Evolutionary conservation across 1,140 invertebrate genomes (phyloP).

Genomic region (Drosophila malerkotliana): DNA sequence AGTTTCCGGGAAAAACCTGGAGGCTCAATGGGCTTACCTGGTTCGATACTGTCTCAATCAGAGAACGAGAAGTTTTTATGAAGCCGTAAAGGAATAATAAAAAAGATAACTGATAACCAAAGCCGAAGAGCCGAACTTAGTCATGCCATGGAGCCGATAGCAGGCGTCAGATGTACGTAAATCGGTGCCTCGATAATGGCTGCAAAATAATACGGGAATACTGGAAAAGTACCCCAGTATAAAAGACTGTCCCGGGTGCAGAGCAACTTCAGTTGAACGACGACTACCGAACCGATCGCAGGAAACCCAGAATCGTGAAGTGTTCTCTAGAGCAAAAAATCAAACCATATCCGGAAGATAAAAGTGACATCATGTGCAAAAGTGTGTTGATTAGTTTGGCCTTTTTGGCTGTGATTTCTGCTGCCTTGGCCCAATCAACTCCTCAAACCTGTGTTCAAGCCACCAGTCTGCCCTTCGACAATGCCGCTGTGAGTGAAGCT

Average conservation of each 20-base stretch:
- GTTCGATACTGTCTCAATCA: background rate
- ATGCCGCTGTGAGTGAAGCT: constrained; percentile 50
- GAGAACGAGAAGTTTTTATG: constrained; percentile 11
- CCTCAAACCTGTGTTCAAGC: background rate
- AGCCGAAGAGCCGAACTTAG: constrained; percentile 19
- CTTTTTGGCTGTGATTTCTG: constrained; percentile 42
- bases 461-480: constrained; percentile 37
- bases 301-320: constrained; percentile 4
- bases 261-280: constrained; percentile 42
- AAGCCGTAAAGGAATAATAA: background rate
- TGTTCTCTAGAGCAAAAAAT: constrained; percentile 4
- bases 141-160: constrained; percentile 30
- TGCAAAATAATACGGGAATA: constrained; percentile 23
- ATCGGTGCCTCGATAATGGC: constrained; percentile 38
- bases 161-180: constrained; percentile 46
- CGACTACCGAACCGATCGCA: constrained; percentile 39
- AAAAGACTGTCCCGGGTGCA: constrained; percentile 32
- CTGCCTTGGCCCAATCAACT: constrained; percentile 6
- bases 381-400: constrained; percentile 57
- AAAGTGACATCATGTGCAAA: constrained; percentile 60
- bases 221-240: constrained; percentile 32
- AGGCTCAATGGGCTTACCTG: background rate
- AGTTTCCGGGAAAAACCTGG: constrained; percentile 18
- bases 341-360: background rate
- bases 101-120: constrained; percentile 3